Evolutionary conservation across 2,888 invertebrate genomes (phyloP), one percentile per base, ranked within the genome.

Genomic region (Lasioglossum villosulum): DNA sequence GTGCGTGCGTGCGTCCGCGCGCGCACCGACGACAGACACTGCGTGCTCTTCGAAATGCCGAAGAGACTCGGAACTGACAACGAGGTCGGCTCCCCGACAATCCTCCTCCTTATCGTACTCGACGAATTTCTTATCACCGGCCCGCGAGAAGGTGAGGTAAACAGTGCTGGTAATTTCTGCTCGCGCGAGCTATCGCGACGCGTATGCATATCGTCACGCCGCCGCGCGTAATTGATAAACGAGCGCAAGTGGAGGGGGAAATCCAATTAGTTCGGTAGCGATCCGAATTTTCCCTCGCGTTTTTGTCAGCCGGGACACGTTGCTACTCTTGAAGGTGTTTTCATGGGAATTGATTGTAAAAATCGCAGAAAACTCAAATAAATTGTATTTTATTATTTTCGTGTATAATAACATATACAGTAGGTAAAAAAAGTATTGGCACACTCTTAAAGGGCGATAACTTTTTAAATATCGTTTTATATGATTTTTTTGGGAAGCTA

Each of bases 81-180:
- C 81, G 75, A 78, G 84, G 84, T 84, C 84, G 78, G 16, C 37
- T 30, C 72, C n/a, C 30, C 48, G 48, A 63, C 63, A 63, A 63
- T 63, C 30, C 16, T 75, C 71, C 83, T 83, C 66, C 83, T 84
- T 84, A 84, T 84, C 84, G 83, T 70, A 4, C 48, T 63, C 81
- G 75, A 73, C 86, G 68, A 86, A 84, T 77, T 86, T 74, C 83
- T 90, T 90, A 90, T 90, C 89, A 75, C 68, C 2, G 39, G 52
- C 12, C 37, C 10, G 34, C 14, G 66, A 56, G 4, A 59, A 42
- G 59, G 59, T 73, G 79, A 86, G 83, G 80, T 70, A 76, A 78
- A 71, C 71, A 81, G n/a, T 59, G 63, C 8, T 39, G 75, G 75
- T 73, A 88, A 87, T 89, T 90, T 83, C 74, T 78, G 77, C 59